Conservation (phyloP, 2,888 invertebrate species). For the Epistrophe eligans region DNA sequence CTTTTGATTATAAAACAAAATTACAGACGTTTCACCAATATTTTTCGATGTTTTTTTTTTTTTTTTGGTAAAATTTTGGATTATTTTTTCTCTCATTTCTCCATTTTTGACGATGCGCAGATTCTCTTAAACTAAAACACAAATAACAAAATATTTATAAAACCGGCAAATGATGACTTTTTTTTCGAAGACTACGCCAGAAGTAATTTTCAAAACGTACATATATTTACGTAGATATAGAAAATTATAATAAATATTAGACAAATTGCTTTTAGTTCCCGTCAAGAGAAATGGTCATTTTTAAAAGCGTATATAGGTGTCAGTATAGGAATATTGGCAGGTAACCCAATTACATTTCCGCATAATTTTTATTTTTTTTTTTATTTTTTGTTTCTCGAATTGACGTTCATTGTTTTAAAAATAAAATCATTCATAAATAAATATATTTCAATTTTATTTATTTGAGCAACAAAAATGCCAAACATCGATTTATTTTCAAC, state of each 20-base stretch:
- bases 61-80: background rate
- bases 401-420: slow-evolving; percentile 22
- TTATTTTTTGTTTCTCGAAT: too few relatives aligned
- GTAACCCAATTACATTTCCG: slow-evolving; percentile 61
- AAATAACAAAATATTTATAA: background rate
- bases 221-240: background rate
- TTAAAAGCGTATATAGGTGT: slow-evolving; percentile 32
- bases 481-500: background rate
- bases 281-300: slow-evolving; percentile 28
- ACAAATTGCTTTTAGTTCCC: slow-evolving; percentile 49
- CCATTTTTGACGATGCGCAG: background rate
- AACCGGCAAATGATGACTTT: background rate
- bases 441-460: background rate
- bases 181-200: background rate
- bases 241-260: slow-evolving; percentile 28
- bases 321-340: slow-evolving; percentile 35
- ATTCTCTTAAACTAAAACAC: background rate
- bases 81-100: background rate
- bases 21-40: too few relatives aligned
- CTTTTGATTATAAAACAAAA: too few relatives aligned
- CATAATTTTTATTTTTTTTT: background rate
- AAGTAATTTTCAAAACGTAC: background rate
- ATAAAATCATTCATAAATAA: slow-evolving; percentile 27
- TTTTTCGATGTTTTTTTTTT: too few relatives aligned
- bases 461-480: background rate